Conservation (phyloP, 2,113 vertebrate genomes). For the Plectropomus leopardus region DNA sequence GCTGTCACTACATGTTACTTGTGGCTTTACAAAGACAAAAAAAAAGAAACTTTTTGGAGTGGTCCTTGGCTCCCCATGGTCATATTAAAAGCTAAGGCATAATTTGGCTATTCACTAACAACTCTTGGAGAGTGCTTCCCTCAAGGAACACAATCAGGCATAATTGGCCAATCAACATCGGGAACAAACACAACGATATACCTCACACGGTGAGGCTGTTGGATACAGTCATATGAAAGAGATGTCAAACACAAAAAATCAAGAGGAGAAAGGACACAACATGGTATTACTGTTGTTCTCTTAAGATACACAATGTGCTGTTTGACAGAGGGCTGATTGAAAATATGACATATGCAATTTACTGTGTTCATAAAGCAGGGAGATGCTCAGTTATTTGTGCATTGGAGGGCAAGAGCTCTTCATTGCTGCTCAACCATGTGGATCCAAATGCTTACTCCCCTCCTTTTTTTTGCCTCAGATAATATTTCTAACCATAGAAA, state of each 20-base stretch:
- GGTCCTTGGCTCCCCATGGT: slow-evolving; percentile 66
- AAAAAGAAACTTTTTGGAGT: slow-evolving; percentile 71
- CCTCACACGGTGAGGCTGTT: slow-evolving; percentile 72
- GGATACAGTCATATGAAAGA: slow-evolving; percentile 45
- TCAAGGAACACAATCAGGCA: slow-evolving; percentile 81
- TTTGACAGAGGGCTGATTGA: slow-evolving; percentile 1
- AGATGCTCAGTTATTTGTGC: background rate
- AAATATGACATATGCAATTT: background rate
- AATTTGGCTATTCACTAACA: slow-evolving; percentile 77
- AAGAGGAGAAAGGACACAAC: slow-evolving; percentile 19
- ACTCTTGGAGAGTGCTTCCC: slow-evolving; percentile 71
- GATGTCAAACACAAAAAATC: slow-evolving; percentile 45
- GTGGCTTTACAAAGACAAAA: slow-evolving; percentile 64
- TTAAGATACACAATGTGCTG: slow-evolving; percentile 9
- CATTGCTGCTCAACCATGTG: background rate
- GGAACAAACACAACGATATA: slow-evolving; percentile 73
- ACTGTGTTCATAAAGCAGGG: background rate
- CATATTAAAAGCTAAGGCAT: slow-evolving; percentile 77
- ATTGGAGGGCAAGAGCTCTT: background rate
- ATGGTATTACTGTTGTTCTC: slow-evolving; percentile 11
- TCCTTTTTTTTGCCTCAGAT: background rate
- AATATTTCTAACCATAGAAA: background rate
- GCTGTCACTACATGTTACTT: slow-evolving; percentile 68
- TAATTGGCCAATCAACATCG: slow-evolving; percentile 82
- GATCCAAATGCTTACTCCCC: background rate